Evolutionary conservation across 2,797 vertebrate species (phyloP), one percentile per base, ranked within the genome.

Genomic region (Sebastes steindachneri): DNA sequence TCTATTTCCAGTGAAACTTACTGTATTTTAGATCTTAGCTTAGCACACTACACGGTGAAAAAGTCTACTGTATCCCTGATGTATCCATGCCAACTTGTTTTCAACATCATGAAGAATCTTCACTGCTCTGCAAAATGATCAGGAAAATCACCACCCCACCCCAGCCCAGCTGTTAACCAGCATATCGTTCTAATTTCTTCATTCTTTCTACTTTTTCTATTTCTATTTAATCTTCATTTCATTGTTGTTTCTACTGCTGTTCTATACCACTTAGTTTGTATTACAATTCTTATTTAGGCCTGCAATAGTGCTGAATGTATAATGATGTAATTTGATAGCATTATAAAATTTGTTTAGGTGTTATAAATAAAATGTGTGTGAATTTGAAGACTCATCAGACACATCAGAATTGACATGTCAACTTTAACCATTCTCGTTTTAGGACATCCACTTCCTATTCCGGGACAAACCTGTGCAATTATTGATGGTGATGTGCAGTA

Each of bases 371-470:
- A 68, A 37, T 57, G 11, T 17, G 19, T 41, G 10, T 59, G 17
- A 70, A 37, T 26, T 26, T 69, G 6, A 41, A 41, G 23, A 58
- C 35, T 54, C 15, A 5, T 19, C 21, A 37, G 26, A 21, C 31
- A 37, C 33, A 31, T 29, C 17, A 75, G 33, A 48, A 58, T 25
- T 10, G 8, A n/a, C 31, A 29, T 14, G 29, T 25, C 2, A 19
- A 35, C 4, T n/a, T 31, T 45, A 35, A 45, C 45, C 2, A 10
- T 62, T 23, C 0, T 82, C 45, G 9, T 71, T 87, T 55, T 54
- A 98, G 97, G 97, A 67, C 91, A 96, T 70, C 98, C 97, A 77
- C 93, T 95, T 60, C 54, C 91, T 72, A 93, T 95, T 64, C 96
- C 96, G 14, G 97, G 96, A 57, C 93, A 95, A 82, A 95, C 75